Evolutionary conservation across 1,140 invertebrate species (phyloP).

Genomic region (Megathymus violae): DNA sequence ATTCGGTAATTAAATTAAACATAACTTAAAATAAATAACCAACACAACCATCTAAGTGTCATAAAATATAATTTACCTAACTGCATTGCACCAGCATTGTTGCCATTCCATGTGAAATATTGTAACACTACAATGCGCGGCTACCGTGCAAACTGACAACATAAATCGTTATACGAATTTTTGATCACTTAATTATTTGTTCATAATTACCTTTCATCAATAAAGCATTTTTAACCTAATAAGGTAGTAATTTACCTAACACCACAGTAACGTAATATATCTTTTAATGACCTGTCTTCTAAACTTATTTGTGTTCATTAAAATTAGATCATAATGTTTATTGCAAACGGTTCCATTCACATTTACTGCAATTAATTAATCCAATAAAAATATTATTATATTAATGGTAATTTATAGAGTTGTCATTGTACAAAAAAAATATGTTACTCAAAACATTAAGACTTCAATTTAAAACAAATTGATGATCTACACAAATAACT

Average conservation of each 20-base stretch:
- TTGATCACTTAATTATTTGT: conserved; percentile 11
- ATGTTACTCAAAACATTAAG: conserved; percentile 12
- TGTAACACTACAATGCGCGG: neutral
- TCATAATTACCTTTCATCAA: neutral
- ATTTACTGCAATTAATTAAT: conserved; percentile 7
- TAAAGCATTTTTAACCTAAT: neutral
- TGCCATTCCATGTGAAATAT: conserved; percentile 11
- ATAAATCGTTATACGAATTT: neutral
- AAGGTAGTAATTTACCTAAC: neutral
- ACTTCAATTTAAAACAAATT: conserved; percentile 19
- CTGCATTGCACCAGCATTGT: conserved; percentile 45
- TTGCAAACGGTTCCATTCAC: conserved; percentile 12
- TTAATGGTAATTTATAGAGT: conserved; percentile 12
- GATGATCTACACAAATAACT: conserved; percentile 27
- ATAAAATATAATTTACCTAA: conserved; percentile 48
- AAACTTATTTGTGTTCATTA: neutral
- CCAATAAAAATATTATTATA: conserved; percentile 1
- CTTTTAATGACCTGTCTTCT: neutral
- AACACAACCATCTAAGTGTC: conserved; percentile 74
- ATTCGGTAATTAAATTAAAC: conserved; percentile 76
- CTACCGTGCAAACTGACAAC: conserved; percentile 15
- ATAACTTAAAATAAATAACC: conserved; percentile 80
- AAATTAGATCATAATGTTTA: neutral
- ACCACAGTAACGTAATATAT: neutral
- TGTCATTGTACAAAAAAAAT: conserved; percentile 25